Base-by-base conservation (phyloP, 1,140 invertebrate species). In the Papilio polyxenes region DNA sequence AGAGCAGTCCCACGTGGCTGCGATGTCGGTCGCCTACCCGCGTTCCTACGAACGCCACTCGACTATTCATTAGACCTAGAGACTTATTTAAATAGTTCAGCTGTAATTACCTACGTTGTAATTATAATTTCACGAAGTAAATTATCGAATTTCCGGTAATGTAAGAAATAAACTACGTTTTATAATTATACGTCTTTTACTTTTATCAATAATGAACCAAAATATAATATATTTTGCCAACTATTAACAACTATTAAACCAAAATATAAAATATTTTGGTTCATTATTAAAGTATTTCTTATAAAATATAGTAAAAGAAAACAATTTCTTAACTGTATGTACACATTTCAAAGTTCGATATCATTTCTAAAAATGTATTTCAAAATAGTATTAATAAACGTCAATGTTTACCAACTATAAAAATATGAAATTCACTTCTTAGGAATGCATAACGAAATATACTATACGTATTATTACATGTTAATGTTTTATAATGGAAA, bases 131-230 rank as follows among this genome's bases (percentile, higher is more conserved):
- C 88, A 90, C 88, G 89, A 89, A 93, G 87, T 93, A 93, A 94
- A 93, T 93, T 93, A 94, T 92, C 91, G 92, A 94, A 94, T 93
- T 92, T 92, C 91, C 83, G 90, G 89, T 94, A 94, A 87, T 91
- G 88, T 94, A 93, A 93, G 92, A 93, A 93, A 94, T 91, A 91
- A 92, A 92, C 8, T 90, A 92, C 87, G 87, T 91, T 91, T 92
- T 92, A 89, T 89, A 91, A 89, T 84, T 81, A 86, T 80, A 15
- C 40, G 77, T 49, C 23, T 80, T 86, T 87, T 86, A 13, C 83
- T 83, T 84, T 81, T 13, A 20, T 20, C 15, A 79, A n/a, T n/a
- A n/a, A n/a, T n/a, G n/a, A n/a, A n/a, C n/a, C n/a, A n/a, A n/a
- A n/a, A n/a, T n/a, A n/a, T n/a, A n/a, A n/a, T n/a, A n/a, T n/a